Evolutionary conservation across 2,888 invertebrate genomes (phyloP), one percentile per base, ranked within the genome.

Genomic region (Cecidostiba fungosa): DNA sequence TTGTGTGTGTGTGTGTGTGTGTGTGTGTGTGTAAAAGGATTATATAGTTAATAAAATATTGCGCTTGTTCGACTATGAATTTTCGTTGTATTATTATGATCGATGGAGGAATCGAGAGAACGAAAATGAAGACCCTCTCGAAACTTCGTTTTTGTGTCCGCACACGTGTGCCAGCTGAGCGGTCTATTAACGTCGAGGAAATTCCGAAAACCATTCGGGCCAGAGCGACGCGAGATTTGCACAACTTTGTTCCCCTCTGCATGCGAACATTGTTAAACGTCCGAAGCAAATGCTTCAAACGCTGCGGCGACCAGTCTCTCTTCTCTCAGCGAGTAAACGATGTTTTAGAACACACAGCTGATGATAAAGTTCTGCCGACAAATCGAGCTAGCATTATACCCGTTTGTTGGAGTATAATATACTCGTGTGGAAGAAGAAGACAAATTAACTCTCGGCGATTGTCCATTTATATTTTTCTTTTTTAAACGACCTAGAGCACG

Each of bases 221-320:
- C 14, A n/a, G 39, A 36, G 12, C 10, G 36, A 72, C 19, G 23
- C 43, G 23, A 39, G 72, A 43, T 39, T 72, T 23, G 43, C 36
- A 43, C 72, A 36, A 72, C 72, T 72, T 72, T 23, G 23, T 66
- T 2, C 14, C 29, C 19, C 12, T n/a, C 70, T 3, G n/a, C 39
- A 23, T 0, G 36, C 47, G 43, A 66, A 78, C 66, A 43, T 66
- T 79, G 47, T 79, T 79, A 70, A 78, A 72, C 43, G 73, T 73
- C 73, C n/a, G 36, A 54, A 73, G 39, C 80, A 81, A 81, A 81
- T 43, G 59, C 73, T 70, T 70, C 29, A 70, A 70, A 79, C 43
- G 26, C 54, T 59, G 23, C 39, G 8, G 19, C n/a, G n/a, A 23
- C 29, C 16, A 19, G 66, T 14, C 43, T n/a, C n/a, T 26, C 36